A percentile compares a stretch with the other conserved stretches of the same genome.
Evolutionary conservation across 2,113 vertebrate genomes (phyloP).

Genomic region (Hemiscyllium ocellatum): DNA sequence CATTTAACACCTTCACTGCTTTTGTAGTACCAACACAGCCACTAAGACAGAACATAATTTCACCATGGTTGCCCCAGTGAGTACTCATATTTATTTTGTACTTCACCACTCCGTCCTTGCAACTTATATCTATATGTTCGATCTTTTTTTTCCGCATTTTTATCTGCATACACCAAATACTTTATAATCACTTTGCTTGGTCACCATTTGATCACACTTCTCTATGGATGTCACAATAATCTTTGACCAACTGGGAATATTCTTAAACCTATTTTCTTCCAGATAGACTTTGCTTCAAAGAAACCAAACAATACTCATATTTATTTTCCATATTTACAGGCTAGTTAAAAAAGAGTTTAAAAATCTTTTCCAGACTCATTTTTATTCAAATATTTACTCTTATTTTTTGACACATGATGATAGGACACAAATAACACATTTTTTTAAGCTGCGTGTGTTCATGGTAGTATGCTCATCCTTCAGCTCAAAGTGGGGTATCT

Average conservation of each 20-base stretch:
- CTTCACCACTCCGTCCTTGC: not conserved
- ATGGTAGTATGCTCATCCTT: not conserved
- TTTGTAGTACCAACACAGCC: too few species aligned
- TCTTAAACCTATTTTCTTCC: not conserved
- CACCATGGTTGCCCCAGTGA: not conserved
- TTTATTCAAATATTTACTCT: not conserved
- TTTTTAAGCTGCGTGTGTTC: not conserved
- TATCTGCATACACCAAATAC: not conserved
- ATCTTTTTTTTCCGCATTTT: not conserved
- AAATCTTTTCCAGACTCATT: not conserved
- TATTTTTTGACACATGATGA: not conserved
- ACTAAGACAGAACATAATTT: too few species aligned
- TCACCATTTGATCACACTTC: not conserved
- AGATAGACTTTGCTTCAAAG: not conserved
- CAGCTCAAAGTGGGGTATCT: not conserved
- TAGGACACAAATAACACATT: too few species aligned
- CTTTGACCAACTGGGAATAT: not conserved
- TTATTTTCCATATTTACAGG: not conserved
- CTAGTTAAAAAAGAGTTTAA: not conserved
- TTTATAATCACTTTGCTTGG: not conserved
- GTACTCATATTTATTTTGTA: not conserved
- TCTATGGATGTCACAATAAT: not conserved
- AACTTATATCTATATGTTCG: not conserved
- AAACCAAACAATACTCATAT: not conserved
- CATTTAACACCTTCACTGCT: too few species aligned